Evolutionary conservation across 2,797 vertebrate genomes (phyloP).

Genomic region (Rhabdophis nuchalis): DNA sequence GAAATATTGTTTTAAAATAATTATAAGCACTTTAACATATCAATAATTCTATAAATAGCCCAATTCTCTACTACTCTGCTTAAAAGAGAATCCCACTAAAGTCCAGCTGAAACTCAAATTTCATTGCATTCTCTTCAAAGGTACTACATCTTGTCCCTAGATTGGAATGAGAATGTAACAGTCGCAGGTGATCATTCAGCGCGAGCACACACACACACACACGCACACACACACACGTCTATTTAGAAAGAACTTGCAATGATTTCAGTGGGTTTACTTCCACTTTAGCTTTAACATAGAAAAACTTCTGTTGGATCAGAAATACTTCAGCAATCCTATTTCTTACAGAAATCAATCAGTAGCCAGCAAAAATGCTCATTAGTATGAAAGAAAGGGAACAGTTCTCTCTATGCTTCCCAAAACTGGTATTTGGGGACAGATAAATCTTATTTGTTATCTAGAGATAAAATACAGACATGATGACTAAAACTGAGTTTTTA

Average conservation of each 20-base stretch:
- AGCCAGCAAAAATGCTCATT: not conserved
- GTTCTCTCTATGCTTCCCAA: not conserved
- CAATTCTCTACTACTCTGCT: not conserved
- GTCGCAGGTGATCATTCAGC: not conserved
- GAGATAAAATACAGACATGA: not conserved
- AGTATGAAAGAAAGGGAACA: not conserved
- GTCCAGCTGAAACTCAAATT: not conserved
- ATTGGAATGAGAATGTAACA: not conserved
- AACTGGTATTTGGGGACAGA: not conserved
- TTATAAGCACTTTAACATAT: not conserved
- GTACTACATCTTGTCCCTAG: not conserved
- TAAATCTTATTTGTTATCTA: not conserved
- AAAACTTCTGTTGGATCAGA: not conserved
- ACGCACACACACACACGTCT: too few species aligned
- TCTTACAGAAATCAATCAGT: not conserved
- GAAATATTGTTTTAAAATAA: not conserved
- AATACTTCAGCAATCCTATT: not conserved
- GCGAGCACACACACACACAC: fast-evolving
- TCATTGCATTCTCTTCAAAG: not conserved
- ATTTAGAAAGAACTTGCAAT: not conserved
- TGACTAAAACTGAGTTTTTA: not conserved
- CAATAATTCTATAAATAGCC: not conserved
- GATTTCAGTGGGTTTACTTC: not conserved
- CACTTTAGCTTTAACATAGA: not conserved
- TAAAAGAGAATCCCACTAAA: not conserved